Evolutionary conservation across 2,888 invertebrate genomes (phyloP).

Genomic region (Tenthredo amoena): DNA sequence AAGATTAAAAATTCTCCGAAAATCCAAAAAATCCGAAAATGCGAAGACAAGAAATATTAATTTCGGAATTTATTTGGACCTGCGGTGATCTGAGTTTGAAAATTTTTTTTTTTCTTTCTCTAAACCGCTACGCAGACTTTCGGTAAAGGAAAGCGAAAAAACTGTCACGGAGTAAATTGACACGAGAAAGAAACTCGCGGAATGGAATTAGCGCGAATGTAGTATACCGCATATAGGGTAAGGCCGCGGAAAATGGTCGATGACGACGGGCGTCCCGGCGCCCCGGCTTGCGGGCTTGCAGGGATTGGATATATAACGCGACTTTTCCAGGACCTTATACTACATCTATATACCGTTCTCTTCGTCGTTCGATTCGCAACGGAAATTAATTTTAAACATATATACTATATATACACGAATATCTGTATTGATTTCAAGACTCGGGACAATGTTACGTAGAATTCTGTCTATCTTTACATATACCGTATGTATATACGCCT

Average conservation of each 20-base stretch:
- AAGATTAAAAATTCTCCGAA: not conserved
- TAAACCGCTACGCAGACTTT: no score
- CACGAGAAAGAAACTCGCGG: not conserved
- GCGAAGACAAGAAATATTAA: no score
- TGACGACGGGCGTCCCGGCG: conserved; percentile 4
- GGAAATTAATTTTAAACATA: conserved; percentile 26
- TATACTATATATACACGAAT: not conserved
- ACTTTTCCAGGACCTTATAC: conserved; percentile 28
- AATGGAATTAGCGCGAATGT: not conserved
- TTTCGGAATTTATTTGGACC: no score
- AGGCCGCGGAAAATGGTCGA: conserved; percentile 29
- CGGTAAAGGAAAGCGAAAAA: no score
- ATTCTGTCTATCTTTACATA: not conserved
- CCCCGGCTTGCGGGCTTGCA: not conserved
- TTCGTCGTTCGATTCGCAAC: not conserved
- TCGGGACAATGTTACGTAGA: not conserved
- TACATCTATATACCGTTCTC: not conserved
- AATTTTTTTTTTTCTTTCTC: no score
- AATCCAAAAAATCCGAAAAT: not conserved
- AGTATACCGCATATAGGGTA: not conserved
- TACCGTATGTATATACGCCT: not conserved
- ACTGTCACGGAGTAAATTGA: no score
- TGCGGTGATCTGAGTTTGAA: no score
- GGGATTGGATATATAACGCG: not conserved
- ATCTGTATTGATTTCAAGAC: conserved; percentile 2